Base-by-base conservation (phyloP, 2,113 vertebrate genomes). In the Pungitius pungitius region DNA sequence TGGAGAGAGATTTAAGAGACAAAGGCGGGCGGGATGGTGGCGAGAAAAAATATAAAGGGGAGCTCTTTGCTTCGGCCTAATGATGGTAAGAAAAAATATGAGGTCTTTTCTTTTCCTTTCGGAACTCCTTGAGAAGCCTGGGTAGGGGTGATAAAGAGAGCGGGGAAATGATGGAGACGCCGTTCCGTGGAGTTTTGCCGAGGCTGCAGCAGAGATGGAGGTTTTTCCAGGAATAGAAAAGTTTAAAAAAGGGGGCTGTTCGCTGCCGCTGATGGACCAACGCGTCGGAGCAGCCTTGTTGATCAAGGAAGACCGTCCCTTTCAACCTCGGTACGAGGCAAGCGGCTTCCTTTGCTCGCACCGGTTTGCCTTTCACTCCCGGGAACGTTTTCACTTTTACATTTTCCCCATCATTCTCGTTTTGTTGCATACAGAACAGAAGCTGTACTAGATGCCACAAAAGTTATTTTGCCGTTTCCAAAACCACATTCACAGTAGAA, bases 1-100 rank as follows among this genome's bases (percentile, higher is more conserved):
- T 45, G 69, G 71, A 87, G 88, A 87, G 72, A 85, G 82, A 91
- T 92, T 92, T 89, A 90, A 78, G 74, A 87, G 91, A 88, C 83
- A 89, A 87, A 40, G 85, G 77, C 65, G 80, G 81, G 62, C 20
- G 70, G 71, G 71, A 74, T 80, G 78, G 65, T 76, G 10, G 8
- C 35, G 35, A 71, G 57, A 52, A 75, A 39, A 40, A 60, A 30
- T 3, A n/a, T 71, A 71, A 45, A 8, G 24, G 45, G 24, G 26
- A 54, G 22, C 54, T 79, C 49, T 84, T 78, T 82, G 75, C 73
- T 20, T 18, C 52, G 15, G 42, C 81, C 73, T 92, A 93, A 93
- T 91, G 86, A 92, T 83, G 70, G 82, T 85, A 78, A 83, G 85
- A 81, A 86, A 79, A 81, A 80, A 85, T 75, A 82, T 78, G 52